Base-by-base conservation (phyloP, 1,140 invertebrate species). In the Anastrepha obliqua region DNA sequence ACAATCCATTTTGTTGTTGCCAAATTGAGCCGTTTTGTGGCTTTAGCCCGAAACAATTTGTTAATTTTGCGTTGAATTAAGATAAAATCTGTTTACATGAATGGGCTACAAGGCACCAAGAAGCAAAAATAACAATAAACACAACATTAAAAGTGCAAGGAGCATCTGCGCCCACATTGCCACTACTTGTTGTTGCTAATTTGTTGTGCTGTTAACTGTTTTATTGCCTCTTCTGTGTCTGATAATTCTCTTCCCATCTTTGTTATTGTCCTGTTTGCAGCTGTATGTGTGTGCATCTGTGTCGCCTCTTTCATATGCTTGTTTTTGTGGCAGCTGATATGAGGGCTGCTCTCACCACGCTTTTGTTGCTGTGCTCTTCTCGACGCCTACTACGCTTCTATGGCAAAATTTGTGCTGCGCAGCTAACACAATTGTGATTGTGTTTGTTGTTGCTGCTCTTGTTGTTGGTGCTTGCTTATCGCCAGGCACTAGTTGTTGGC, bases 21-120 rank as follows among this genome's bases (percentile, higher is more conserved):
- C 29, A 29, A 29, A 29, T 29, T 29, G 29, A 29, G 62, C 6
- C 20, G 62, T 3, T 74, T 2, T 44, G 15, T 17, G 67, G 5
- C 13, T 47, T 74, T 74, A 5, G 39, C 13, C 42, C 3, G 7
- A 74, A 47, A 6, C 42, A 15, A 74, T 74, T 74, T 44, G 42
- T 74, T 74, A 74, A 47, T 74, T 47, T 74, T 74, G 67, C 65
- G 67, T 44, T 74, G 67, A 47, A 47, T 47, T 74, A 74, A 74
- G 67, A 74, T 74, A 15, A 74, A 47, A 74, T 74, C 67, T 74
- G 67, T 42, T 47, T 44, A 74, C 67, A 74, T n/a, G 17, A 3
- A 42, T 11, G 67, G 67, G 44, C 44, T 74, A 74, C 42, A 67
- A 74, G 42, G 15, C 67, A 42, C 13, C 15, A 17, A 44, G 1